Percentiles rank a stretch among this genome's conserved stretches.
Evolutionary conservation across 2,888 invertebrate species (phyloP).

Genomic region (Trichogramma evanescens): DNA sequence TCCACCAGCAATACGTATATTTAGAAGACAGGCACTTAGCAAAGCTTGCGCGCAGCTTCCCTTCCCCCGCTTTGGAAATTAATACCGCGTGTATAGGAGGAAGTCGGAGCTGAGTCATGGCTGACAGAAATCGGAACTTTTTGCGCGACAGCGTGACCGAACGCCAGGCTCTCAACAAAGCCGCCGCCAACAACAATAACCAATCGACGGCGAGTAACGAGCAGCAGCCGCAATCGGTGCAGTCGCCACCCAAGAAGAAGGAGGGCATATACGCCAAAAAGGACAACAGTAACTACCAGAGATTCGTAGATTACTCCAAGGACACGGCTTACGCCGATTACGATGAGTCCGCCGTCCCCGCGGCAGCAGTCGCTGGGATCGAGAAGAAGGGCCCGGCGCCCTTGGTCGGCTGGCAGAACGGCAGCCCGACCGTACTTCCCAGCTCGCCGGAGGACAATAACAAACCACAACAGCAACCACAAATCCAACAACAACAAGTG

Average conservation of each 20-base stretch:
- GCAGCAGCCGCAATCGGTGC: conserved; percentile 8
- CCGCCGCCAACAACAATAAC: not conserved
- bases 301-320: conserved; percentile 22
- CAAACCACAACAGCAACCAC: not conserved
- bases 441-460: conserved; percentile 25
- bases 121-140: conserved; percentile 32
- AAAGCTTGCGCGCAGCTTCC: too few species aligned
- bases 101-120: conserved; percentile 24
- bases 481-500: not conserved
- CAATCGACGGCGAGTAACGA: not conserved
- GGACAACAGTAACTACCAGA: conserved; percentile 26
- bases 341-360: conserved; percentile 7
- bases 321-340: conserved; percentile 1
- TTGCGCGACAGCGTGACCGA: conserved; percentile 22
- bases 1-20: conserved; percentile 34
- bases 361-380: conserved; percentile 7
- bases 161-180: not conserved
- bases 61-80: not conserved
- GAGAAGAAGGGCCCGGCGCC: conserved; percentile 35
- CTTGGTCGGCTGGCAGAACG: conserved; percentile 43
- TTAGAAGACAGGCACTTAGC: conserved; percentile 28
- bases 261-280: conserved; percentile 29
- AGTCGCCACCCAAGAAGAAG: conserved; percentile 10
- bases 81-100: conserved; percentile 7
- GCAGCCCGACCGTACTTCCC: conserved; percentile 37